A percentile compares a stretch with the other conserved stretches of the same genome.
Evolutionary conservation across 2,113 vertebrate species (phyloP).

Genomic region (Oxygymnocypris stewartii): DNA sequence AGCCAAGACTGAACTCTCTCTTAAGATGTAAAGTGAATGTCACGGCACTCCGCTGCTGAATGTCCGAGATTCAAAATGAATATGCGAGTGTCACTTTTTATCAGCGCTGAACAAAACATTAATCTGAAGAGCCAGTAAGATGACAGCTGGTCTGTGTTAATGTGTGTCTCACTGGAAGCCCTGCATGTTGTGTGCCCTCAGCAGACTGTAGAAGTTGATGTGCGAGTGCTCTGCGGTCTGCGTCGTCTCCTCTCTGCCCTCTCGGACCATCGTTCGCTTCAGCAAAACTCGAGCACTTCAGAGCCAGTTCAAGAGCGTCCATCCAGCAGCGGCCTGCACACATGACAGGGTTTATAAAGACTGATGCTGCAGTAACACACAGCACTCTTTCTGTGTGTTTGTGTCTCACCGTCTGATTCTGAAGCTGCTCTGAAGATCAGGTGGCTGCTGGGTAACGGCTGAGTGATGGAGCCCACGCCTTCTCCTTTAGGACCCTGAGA

Average conservation of each 20-base stretch:
- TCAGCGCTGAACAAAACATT: background rate
- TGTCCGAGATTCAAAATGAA: background rate
- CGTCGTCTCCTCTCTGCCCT: conserved; percentile 92
- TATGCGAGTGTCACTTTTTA: background rate
- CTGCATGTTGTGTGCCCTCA: conserved; percentile 91
- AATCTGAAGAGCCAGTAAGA: accelerated
- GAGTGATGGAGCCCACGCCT: conserved; percentile 96
- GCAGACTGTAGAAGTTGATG: conserved; percentile 91
- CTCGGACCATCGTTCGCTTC: conserved; percentile 97
- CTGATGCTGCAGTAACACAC: background rate
- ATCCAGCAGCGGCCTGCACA: conserved; percentile 94
- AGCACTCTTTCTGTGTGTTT: background rate
- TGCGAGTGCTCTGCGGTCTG: conserved; percentile 84
- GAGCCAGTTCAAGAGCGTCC: conserved; percentile 95
- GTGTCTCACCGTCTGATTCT: conserved; percentile 92
- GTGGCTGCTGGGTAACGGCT: conserved; percentile 97
- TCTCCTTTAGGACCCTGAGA: conserved; percentile 96
- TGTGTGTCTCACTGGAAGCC: conserved; percentile 83
- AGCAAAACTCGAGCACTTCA: conserved; percentile 96
- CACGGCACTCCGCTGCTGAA: background rate
- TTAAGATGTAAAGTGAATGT: background rate
- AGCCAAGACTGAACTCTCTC: background rate
- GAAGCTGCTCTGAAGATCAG: conserved; percentile 96
- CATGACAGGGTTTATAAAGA: conserved; percentile 20
- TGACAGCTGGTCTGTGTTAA: conserved; percentile 1